These are phyloP conservation scores for Arizona elegans DNA, from an alignment of 2,113 vertebrate genomes.

Conservation along the genomic window DNA sequence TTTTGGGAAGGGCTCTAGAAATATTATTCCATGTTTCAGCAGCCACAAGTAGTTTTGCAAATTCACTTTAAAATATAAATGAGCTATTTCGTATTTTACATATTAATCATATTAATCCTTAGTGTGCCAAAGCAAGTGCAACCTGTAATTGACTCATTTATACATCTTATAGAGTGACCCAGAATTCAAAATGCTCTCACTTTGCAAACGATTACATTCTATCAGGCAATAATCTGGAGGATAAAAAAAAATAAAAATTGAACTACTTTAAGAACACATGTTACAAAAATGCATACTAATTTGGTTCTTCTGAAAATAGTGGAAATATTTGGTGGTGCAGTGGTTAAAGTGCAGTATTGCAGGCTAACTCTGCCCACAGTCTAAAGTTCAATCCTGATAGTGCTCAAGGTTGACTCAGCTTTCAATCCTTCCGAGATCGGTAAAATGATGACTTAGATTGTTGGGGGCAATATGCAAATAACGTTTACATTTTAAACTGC, in stretches of 20 bases:
- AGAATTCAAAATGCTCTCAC: background rate
- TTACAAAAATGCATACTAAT: background rate
- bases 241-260: rapidly evolving
- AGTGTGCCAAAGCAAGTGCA: background rate
- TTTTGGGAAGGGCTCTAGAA: background rate
- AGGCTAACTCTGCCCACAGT: background rate
- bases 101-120: background rate
- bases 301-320: background rate
- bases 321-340: background rate
- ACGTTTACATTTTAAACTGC: background rate
- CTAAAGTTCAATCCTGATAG: background rate
- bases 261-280: background rate
- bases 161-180: background rate
- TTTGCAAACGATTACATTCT: background rate
- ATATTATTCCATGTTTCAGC: background rate
- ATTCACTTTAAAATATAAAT: background rate
- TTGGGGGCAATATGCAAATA: background rate
- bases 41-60: background rate
- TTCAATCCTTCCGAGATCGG: background rate
- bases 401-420: background rate
- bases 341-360: background rate
- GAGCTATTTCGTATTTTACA: background rate
- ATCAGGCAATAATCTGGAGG: background rate
- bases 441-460: background rate
- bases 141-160: background rate